phyloP scores from a whole-genome alignment of 2,888 invertebrate genomes.

The Cephus pulcher region DNA sequence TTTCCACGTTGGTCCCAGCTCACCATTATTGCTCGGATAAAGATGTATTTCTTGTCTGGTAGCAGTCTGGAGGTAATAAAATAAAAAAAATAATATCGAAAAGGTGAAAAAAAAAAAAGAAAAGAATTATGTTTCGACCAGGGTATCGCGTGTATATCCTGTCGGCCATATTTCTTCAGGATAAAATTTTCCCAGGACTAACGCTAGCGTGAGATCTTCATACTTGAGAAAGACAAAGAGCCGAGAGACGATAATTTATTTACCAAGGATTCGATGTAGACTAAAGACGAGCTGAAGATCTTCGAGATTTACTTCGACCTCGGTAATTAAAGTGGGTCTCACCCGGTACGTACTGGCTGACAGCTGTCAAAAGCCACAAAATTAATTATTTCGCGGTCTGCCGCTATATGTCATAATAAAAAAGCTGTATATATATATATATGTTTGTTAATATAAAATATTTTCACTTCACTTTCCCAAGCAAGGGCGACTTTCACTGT shows the following conservation, averaged over 20 bases:
- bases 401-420: not conserved
- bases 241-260: not conserved
- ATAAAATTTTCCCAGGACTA: not conserved
- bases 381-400: not conserved
- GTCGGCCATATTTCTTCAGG: not conserved
- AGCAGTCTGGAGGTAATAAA: not conserved
- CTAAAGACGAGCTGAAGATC: not conserved
- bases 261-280: not conserved
- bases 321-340: not conserved
- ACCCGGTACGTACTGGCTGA: not conserved
- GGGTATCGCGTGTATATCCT: not conserved
- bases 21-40: not conserved
- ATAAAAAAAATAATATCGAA: not conserved
- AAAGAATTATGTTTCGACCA: not conserved
- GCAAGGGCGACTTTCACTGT: not conserved
- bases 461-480: not conserved
- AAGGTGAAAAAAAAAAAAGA: not conserved
- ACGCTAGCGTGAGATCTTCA: not conserved
- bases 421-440: not conserved
- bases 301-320: not conserved
- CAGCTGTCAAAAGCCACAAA: not conserved
- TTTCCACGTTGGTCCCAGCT: not conserved
- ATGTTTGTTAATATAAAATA: not conserved
- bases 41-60: not conserved
- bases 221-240: not conserved